These are phyloP conservation scores for Potamilus streckersoni DNA, from an alignment of 1,140 invertebrate genomes.

Conservation along the genomic window DNA sequence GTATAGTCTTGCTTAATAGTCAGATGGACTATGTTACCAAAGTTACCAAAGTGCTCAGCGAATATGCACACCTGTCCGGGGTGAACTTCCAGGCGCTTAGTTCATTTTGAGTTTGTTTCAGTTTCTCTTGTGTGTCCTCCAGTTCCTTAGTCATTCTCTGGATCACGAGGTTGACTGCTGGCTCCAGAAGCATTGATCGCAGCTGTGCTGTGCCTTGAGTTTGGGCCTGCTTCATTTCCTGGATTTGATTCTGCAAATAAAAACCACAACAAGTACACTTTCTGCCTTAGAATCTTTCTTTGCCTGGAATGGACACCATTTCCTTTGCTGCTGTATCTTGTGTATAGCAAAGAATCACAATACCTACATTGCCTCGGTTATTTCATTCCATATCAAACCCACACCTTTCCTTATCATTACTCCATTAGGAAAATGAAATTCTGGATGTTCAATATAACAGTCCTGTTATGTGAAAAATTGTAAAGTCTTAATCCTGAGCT, in stretches of 20 bases:
- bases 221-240: conserved; percentile 78
- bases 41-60: conserved; percentile 33
- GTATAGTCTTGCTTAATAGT: no score
- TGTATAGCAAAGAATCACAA: no score
- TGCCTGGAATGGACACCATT: no score
- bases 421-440: no score
- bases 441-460: no score
- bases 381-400: no score
- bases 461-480: no score
- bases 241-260: conserved; percentile 84
- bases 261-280: conserved; percentile 8
- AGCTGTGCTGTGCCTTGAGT: conserved; percentile 82
- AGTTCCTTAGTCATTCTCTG: conserved; percentile 92
- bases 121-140: conserved; percentile 86
- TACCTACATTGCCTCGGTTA: no score
- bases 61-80: conserved; percentile 83
- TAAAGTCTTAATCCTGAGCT: no score
- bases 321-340: no score
- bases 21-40: conserved; percentile 33
- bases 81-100: conserved; percentile 99
- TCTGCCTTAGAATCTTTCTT: no score
- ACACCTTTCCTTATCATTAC: no score
- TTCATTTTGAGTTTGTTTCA: conserved; percentile 98
- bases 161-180: conserved; percentile 94
- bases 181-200: conserved; percentile 88